These are phyloP conservation scores for Eriosoma lanigerum DNA, from an alignment of 1,140 invertebrate species.

Conservation along the genomic window DNA sequence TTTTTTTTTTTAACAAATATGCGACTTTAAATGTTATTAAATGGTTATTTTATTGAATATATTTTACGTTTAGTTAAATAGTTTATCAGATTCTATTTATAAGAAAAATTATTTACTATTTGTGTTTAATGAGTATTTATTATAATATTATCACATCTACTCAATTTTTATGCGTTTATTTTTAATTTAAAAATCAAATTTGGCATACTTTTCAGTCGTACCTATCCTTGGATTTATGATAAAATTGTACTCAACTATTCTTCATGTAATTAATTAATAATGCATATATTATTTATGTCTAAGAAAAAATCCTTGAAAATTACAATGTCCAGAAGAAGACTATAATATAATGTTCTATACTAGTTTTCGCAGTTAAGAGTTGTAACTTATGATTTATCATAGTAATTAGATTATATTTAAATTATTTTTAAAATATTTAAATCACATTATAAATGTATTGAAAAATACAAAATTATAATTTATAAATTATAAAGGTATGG, in stretches of 20 bases:
- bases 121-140: too few relatives aligned
- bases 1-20: too few relatives aligned
- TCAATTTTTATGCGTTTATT: too few relatives aligned
- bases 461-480: too few relatives aligned
- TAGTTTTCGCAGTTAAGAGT: neutral
- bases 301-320: conserved; percentile 22
- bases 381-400: neutral
- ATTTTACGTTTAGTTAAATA: too few relatives aligned
- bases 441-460: neutral
- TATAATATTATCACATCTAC: too few relatives aligned
- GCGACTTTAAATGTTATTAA: too few relatives aligned
- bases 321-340: neutral
- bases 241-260: conserved; percentile 3
- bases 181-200: neutral
- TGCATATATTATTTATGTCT: too few relatives aligned
- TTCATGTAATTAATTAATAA: neutral
- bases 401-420: neutral
- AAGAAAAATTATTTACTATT: too few relatives aligned
- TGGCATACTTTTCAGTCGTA: neutral
- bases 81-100: too few relatives aligned
- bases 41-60: too few relatives aligned
- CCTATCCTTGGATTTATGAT: conserved; percentile 15
- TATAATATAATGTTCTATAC: neutral
- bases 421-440: neutral
- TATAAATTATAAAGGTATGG: too few relatives aligned